Conservation (phyloP, 2,797 vertebrate species). For the Erpetoichthys calabaricus region DNA sequence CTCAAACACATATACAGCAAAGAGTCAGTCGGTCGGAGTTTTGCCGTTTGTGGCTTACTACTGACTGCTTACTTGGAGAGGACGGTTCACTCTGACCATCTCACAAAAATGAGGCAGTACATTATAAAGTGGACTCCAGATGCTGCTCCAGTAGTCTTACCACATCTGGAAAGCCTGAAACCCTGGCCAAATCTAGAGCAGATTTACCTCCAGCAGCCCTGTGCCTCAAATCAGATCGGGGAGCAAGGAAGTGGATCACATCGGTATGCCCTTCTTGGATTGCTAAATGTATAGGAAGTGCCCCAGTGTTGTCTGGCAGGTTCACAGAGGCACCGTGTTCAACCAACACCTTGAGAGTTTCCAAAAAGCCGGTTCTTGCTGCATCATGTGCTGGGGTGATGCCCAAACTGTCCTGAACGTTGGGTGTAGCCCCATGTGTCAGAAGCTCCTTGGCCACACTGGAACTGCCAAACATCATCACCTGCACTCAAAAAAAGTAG, state of each 20-base stretch:
- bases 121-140: conserved; percentile 9
- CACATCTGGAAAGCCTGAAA: conserved; percentile 36
- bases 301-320: conserved; percentile 38
- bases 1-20: conserved; percentile 13
- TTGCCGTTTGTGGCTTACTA: too few relatives aligned
- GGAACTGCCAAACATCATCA: conserved; percentile 81
- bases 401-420: conserved; percentile 65
- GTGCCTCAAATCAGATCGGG: conserved; percentile 57
- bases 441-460: conserved; percentile 57
- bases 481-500: conserved; percentile 33
- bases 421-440: conserved; percentile 71
- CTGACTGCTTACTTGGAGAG: too few relatives aligned
- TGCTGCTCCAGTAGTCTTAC: conserved; percentile 36
- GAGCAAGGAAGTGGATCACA: conserved; percentile 58
- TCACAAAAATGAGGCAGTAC: too few relatives aligned
- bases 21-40: conserved; percentile 4
- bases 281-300: conserved; percentile 70
- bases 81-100: too few relatives aligned
- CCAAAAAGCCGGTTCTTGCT: conserved; percentile 70
- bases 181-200: conserved; percentile 54
- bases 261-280: conserved; percentile 56
- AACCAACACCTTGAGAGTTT: conserved; percentile 65
- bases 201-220: conserved; percentile 53
- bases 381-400: conserved; percentile 67
- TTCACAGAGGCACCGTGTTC: conserved; percentile 67